phyloP scores from a whole-genome alignment of 1,140 invertebrate genomes.

The Rhynchophorus ferrugineus region DNA sequence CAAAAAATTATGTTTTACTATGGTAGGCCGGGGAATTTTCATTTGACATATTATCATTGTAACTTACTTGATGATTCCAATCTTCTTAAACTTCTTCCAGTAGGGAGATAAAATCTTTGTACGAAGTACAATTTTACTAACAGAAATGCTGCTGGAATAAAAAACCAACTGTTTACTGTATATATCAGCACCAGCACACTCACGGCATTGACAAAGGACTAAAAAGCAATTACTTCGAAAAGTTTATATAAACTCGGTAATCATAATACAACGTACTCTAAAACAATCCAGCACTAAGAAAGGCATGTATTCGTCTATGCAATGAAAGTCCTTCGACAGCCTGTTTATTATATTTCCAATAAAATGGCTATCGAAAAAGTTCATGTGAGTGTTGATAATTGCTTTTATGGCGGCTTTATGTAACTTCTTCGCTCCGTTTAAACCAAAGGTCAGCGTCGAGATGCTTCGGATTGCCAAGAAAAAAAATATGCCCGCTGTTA shows the following conservation, averaged over 20 bases:
- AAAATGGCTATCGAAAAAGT: constrained; percentile 28
- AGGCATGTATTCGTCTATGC: constrained; percentile 25
- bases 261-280: constrained; percentile 13
- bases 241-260: background rate
- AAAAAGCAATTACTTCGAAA: background rate
- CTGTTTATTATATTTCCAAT: constrained; percentile 30
- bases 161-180: constrained; percentile 12
- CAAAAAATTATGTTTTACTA: too few species aligned
- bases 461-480: constrained; percentile 35
- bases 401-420: constrained; percentile 19
- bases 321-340: constrained; percentile 26
- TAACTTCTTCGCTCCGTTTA: constrained; percentile 13
- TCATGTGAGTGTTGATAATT: constrained; percentile 23
- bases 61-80: constrained; percentile 55
- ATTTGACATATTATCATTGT: too few species aligned
- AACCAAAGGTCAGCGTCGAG: constrained; percentile 9
- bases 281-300: constrained; percentile 19
- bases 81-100: constrained; percentile 55
- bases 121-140: constrained; percentile 38
- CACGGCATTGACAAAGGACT: background rate
- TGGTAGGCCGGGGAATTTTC: too few species aligned
- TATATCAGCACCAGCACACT: constrained; percentile 20
- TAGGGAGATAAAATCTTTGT: constrained; percentile 56
- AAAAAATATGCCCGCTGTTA: constrained; percentile 8
- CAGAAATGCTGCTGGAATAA: constrained; percentile 11